phyloP scores from a whole-genome alignment of 1,140 invertebrate genomes.

The Listronotus oregonensis region DNA sequence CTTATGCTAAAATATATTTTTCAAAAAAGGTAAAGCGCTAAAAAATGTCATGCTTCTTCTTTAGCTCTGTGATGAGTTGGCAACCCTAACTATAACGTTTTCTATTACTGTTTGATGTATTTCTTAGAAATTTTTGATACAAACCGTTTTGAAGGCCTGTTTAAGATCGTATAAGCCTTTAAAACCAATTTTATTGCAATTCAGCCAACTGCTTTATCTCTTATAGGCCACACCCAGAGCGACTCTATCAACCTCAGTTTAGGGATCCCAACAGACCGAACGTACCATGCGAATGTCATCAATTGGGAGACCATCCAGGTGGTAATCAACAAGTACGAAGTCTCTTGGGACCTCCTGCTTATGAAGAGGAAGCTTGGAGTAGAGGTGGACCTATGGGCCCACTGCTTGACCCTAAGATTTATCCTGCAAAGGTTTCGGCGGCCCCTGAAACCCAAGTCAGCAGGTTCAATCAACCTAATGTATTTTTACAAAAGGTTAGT shows the following conservation, averaged over 20 bases:
- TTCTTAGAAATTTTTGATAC: no score
- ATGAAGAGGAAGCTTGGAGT: slow-evolving; percentile 55
- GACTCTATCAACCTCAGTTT: slow-evolving; percentile 35
- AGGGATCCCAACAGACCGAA: slow-evolving; percentile 11
- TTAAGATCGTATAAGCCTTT: no score
- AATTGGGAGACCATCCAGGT: slow-evolving; percentile 18
- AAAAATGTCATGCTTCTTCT: no score
- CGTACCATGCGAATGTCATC: slow-evolving; percentile 39
- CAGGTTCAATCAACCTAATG: slow-evolving; percentile 60
- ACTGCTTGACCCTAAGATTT: slow-evolving; percentile 63
- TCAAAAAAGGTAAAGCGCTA: no score
- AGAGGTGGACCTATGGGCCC: slow-evolving; percentile 59
- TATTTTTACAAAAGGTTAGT: slow-evolving; percentile 61
- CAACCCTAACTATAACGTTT: no score
- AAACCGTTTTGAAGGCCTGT: no score
- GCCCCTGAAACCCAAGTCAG: slow-evolving; percentile 59
- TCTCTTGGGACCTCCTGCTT: slow-evolving; percentile 42
- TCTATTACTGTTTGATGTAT: no score
- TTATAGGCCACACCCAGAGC: slow-evolving; percentile 36
- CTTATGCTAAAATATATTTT: no score
- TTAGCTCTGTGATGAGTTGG: no score
- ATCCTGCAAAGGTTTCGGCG: slow-evolving; percentile 60
- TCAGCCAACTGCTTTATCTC: neutral
- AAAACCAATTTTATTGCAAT: no score
- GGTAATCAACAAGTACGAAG: slow-evolving; percentile 20